A percentile compares a stretch with the other conserved stretches of the same genome.
phyloP scores from a whole-genome alignment of 2,888 invertebrate genomes.

The Crioceris asparagi region DNA sequence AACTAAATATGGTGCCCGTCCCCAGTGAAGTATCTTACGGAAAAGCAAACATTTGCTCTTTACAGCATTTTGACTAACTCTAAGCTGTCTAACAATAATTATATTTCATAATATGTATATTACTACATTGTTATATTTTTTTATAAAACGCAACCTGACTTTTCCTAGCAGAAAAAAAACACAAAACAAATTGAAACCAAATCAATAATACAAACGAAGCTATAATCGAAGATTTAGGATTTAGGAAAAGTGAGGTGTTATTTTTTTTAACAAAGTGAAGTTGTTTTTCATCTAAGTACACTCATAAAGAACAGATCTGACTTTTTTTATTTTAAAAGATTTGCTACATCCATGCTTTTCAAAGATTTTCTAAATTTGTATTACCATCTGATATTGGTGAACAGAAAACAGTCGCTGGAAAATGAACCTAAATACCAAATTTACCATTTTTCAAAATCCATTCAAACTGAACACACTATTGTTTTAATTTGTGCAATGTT shows the following conservation, averaged over 20 bases:
- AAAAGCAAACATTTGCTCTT: slow-evolving; percentile 38
- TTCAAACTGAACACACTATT: too few relatives aligned
- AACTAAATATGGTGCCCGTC: slow-evolving; percentile 40
- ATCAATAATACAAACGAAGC: background rate
- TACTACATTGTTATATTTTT: slow-evolving; percentile 27
- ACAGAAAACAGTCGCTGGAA: slow-evolving; percentile 1
- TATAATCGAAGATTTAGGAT: background rate
- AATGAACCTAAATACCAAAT: too few relatives aligned
- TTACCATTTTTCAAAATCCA: too few relatives aligned
- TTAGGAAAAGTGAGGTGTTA: background rate
- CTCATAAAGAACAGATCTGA: slow-evolving; percentile 32
- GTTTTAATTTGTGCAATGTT: background rate
- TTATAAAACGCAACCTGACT: slow-evolving; percentile 23
- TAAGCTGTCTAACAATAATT: slow-evolving; percentile 39
- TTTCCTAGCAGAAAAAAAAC: slow-evolving; percentile 16
- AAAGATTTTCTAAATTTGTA: slow-evolving; percentile 15
- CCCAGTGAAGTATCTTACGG: slow-evolving; percentile 37
- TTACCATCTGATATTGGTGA: too few relatives aligned
- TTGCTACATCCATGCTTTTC: slow-evolving; percentile 18
- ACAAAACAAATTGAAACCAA: background rate
- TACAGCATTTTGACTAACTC: slow-evolving; percentile 37
- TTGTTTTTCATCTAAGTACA: slow-evolving; percentile 30
- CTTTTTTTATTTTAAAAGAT: slow-evolving; percentile 21
- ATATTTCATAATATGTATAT: slow-evolving; percentile 22
- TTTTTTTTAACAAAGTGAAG: slow-evolving; percentile 15